Conservation (phyloP, 2,113 vertebrate species). For the Pyrgilauda ruficollis region DNA sequence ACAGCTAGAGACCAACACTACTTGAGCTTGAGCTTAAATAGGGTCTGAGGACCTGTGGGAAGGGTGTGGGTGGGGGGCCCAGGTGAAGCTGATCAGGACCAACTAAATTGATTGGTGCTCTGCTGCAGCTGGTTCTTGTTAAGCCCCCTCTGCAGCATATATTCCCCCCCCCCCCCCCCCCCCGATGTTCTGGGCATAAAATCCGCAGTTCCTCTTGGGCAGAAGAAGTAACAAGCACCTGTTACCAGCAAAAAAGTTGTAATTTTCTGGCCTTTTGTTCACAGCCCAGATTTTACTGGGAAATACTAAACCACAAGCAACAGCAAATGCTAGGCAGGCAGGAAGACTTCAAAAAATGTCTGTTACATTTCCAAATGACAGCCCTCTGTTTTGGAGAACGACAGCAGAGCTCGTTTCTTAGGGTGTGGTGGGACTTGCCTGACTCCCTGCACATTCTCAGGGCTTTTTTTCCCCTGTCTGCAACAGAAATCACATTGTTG, state of each 20-base stretch:
- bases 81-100: neutral
- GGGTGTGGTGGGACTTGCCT: neutral
- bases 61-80: neutral
- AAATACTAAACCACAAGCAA: neutral
- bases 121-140: rapidly evolving
- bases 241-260: neutral
- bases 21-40: neutral
- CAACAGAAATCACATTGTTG: neutral
- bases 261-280: neutral
- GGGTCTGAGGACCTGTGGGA: neutral
- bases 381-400: neutral
- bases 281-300: neutral
- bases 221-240: neutral
- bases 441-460: neutral
- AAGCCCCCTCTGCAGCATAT: neutral
- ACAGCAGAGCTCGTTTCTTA: neutral
- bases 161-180: no score
- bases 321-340: neutral
- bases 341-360: neutral
- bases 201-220: neutral
- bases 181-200: neutral
- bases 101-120: neutral
- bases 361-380: neutral
- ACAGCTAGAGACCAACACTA: rapidly evolving
- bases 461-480: neutral